Evolutionary conservation across 2,797 vertebrate species (phyloP).

Genomic region (Pelodytes ibericus): DNA sequence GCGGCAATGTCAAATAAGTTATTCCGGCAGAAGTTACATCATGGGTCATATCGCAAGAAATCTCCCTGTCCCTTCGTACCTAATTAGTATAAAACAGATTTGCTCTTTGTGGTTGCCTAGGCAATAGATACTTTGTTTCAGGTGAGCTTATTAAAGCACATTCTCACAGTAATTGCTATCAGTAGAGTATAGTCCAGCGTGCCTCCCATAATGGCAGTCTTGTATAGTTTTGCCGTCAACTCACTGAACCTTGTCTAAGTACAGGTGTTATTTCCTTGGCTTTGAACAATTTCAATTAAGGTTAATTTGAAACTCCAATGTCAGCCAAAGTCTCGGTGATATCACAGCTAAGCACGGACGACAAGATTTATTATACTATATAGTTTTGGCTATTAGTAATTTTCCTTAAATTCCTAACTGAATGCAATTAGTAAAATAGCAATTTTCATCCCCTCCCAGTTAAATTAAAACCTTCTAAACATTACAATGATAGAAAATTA

Average conservation of each 20-base stretch:
- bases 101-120: slow-evolving; percentile 13
- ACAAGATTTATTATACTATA: slow-evolving; percentile 42
- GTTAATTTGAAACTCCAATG: slow-evolving; percentile 55
- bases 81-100: slow-evolving; percentile 25
- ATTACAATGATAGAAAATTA: neutral
- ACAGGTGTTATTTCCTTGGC: slow-evolving; percentile 49
- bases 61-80: neutral
- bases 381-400: slow-evolving; percentile 30
- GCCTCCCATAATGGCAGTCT: neutral
- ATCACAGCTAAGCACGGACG: slow-evolving; percentile 16
- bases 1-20: slow-evolving; percentile 14
- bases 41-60: neutral
- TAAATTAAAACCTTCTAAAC: too few species aligned
- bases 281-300: slow-evolving; percentile 53
- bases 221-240: slow-evolving; percentile 13
- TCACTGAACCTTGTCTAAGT: slow-evolving; percentile 34
- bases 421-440: slow-evolving; percentile 23
- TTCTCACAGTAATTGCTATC: slow-evolving; percentile 23
- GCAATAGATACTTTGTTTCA: slow-evolving; percentile 16
- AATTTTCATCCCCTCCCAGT: too few species aligned
- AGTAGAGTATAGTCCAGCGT: neutral
- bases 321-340: slow-evolving; percentile 53
- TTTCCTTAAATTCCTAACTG: slow-evolving; percentile 7
- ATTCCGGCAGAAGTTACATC: neutral
- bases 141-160: slow-evolving; percentile 38